phyloP scores from a whole-genome alignment of 2,113 vertebrate genomes.

The Eulacestoma nigropectus region DNA sequence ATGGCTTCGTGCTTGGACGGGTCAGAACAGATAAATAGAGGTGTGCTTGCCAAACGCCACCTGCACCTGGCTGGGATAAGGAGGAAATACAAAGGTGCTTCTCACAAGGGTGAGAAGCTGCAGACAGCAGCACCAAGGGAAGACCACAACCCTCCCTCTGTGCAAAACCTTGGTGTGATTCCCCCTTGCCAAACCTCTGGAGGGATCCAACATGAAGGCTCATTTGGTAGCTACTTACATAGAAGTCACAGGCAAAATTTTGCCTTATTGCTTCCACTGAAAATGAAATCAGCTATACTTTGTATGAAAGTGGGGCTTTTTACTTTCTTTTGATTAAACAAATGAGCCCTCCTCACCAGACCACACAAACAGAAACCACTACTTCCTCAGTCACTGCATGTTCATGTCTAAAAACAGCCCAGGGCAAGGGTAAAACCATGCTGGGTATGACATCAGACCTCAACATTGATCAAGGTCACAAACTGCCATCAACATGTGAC shows the following conservation, averaged over 20 bases:
- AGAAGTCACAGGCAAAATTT: neutral
- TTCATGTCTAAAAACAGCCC: neutral
- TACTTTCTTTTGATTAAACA: neutral
- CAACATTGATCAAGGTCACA: neutral
- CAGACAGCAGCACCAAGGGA: rapidly evolving
- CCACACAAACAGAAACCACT: neutral
- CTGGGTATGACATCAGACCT: neutral
- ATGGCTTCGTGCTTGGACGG: neutral
- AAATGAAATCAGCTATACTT: neutral
- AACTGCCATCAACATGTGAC: neutral
- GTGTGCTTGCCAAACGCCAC: neutral
- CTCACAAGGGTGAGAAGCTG: neutral
- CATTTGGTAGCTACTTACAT: neutral
- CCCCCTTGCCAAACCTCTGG: neutral
- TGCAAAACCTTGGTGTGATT: neutral
- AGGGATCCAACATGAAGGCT: neutral
- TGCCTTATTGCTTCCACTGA: neutral
- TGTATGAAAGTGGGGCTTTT: neutral
- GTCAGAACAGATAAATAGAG: neutral
- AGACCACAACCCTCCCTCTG: neutral
- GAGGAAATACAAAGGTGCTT: neutral
- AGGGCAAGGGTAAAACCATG: neutral
- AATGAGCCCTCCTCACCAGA: neutral
- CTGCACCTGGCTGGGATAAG: neutral
- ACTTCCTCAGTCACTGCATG: neutral